Conservation (phyloP, 2,797 vertebrate genomes). For the Chaetodon trifasciatus region DNA sequence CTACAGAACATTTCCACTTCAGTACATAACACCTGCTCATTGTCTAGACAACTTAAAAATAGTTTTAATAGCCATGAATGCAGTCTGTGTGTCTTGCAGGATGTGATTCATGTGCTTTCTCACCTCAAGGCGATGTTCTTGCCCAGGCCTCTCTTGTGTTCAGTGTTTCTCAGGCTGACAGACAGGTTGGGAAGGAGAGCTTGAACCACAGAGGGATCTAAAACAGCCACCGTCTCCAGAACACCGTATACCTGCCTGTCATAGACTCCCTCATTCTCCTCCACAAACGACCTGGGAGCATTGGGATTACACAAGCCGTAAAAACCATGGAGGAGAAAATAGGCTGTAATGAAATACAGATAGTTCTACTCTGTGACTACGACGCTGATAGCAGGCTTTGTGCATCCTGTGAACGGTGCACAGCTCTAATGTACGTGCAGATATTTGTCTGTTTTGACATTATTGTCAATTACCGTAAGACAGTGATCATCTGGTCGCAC, state of each 20-base stretch:
- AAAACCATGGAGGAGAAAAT: not conserved
- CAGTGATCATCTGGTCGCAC: constrained; percentile 86
- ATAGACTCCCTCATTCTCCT: constrained; percentile 90
- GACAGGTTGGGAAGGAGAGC: constrained; percentile 90
- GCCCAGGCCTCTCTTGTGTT: constrained; percentile 94
- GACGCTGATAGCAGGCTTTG: not conserved
- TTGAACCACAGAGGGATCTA: constrained; percentile 86
- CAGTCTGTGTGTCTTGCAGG: constrained; percentile 18
- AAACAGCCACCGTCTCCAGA: constrained; percentile 88
- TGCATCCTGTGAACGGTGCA: not conserved
- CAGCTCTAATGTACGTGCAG: constrained; percentile 18
- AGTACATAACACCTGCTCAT: constrained; percentile 14
- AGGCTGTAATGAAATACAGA: not conserved
- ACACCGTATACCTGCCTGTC: constrained; percentile 90
- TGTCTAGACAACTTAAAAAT: constrained; percentile 71
- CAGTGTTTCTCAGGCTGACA: constrained; percentile 88
- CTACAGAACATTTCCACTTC: constrained; percentile 27
- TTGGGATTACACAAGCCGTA: constrained; percentile 24
- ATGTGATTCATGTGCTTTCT: constrained; percentile 61
- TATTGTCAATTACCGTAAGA: constrained; percentile 87
- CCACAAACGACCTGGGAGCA: constrained; percentile 90
- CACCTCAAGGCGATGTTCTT: constrained; percentile 92
- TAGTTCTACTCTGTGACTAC: not conserved
- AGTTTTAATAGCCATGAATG: constrained; percentile 43
- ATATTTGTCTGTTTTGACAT: constrained; percentile 30